These are phyloP conservation scores for Orthonevra nobilis DNA, from an alignment of 2,888 invertebrate species.

Conservation along the genomic window DNA sequence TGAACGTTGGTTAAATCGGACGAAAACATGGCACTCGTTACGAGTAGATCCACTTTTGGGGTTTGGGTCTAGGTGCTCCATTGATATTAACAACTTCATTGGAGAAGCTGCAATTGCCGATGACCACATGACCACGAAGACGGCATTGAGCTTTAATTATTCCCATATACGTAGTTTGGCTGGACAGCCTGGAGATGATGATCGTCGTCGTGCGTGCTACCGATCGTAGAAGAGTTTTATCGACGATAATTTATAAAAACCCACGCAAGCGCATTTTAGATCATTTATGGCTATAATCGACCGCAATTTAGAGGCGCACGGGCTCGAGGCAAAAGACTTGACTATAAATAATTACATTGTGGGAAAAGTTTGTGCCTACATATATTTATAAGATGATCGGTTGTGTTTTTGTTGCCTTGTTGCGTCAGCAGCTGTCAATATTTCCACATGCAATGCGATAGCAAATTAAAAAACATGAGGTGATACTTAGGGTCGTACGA, in stretches of 20 bases:
- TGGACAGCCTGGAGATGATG: constrained; percentile 21
- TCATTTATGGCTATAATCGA: constrained; percentile 33
- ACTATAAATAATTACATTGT: no score
- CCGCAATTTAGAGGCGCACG: constrained; percentile 7
- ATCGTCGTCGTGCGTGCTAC: constrained; percentile 54
- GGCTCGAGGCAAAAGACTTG: background rate
- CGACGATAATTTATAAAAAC: constrained; percentile 40
- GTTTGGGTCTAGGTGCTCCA: constrained; percentile 27
- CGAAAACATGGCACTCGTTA: constrained; percentile 44
- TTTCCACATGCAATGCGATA: no score
- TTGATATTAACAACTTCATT: constrained; percentile 62
- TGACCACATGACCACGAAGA: constrained; percentile 42
- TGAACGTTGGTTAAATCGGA: constrained; percentile 53
- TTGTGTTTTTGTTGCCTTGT: no score
- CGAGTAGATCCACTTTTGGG: constrained; percentile 47
- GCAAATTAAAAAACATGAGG: no score
- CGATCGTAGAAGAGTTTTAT: constrained; percentile 1
- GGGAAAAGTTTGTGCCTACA: no score
- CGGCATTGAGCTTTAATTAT: constrained; percentile 62
- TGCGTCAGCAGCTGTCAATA: no score
- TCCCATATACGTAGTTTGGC: constrained; percentile 49
- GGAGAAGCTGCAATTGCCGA: constrained; percentile 32
- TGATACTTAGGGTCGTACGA: no score
- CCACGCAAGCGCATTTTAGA: constrained; percentile 54
- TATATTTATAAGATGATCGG: no score